phyloP scores from a whole-genome alignment of 2,113 vertebrate genomes.

The Heterocephalus glaber region DNA sequence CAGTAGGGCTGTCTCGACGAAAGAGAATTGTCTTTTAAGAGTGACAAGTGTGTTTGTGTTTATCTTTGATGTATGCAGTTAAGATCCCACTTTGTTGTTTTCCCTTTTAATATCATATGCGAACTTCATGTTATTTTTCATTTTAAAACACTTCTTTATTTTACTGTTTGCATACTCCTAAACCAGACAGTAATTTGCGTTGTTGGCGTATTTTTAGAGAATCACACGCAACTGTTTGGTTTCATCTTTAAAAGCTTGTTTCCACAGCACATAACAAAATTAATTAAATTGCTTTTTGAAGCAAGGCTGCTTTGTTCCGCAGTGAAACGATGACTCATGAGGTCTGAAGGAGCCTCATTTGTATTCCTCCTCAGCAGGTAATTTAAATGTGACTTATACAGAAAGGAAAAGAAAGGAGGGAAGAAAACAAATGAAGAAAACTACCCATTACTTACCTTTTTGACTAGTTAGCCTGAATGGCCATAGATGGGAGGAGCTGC shows the following conservation, averaged over 20 bases:
- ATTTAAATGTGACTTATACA: slow-evolving; percentile 82
- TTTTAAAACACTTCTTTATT: slow-evolving; percentile 67
- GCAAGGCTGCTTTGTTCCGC: slow-evolving; percentile 81
- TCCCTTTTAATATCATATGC: slow-evolving; percentile 13
- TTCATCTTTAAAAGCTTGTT: slow-evolving; percentile 80
- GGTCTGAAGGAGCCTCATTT: slow-evolving; percentile 76
- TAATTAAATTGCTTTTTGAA: slow-evolving; percentile 83
- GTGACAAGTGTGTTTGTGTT: background rate
- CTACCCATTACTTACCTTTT: slow-evolving; percentile 63
- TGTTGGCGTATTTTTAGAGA: slow-evolving; percentile 81
- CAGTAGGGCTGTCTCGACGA: background rate
- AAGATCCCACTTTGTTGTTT: slow-evolving; percentile 60
- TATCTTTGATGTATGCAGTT: background rate
- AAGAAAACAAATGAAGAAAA: background rate
- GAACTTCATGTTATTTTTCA: slow-evolving; percentile 65
- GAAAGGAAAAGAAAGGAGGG: slow-evolving; percentile 68
- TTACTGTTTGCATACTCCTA: background rate
- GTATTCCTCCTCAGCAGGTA: slow-evolving; percentile 83
- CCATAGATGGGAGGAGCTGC: background rate
- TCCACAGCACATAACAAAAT: slow-evolving; percentile 80
- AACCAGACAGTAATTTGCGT: slow-evolving; percentile 67
- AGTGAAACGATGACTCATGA: slow-evolving; percentile 83
- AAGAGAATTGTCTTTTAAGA: background rate
- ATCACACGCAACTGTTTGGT: slow-evolving; percentile 75
- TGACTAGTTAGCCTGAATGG: background rate